Percentiles rank a stretch among this genome's conserved stretches.
Conservation (phyloP, 2,888 invertebrate genomes). For the Ellobium chinense region DNA sequence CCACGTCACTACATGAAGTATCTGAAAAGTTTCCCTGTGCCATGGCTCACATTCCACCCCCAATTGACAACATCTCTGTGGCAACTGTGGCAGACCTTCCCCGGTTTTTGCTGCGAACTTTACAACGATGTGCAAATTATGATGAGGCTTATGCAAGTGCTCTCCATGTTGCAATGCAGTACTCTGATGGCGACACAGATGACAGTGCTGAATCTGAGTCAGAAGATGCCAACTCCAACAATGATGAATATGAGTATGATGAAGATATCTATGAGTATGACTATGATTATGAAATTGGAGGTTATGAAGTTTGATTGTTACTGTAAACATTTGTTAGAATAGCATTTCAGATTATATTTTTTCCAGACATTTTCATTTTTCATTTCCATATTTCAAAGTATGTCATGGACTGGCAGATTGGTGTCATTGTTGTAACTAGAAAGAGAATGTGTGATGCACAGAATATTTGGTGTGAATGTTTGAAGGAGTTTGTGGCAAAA, state of each 20-base stretch:
- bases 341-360: too few relatives aligned
- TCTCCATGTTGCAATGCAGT: slow-evolving; percentile 68
- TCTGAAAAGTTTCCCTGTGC: slow-evolving; percentile 65
- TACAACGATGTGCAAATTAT: slow-evolving; percentile 65
- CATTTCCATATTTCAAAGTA: too few relatives aligned
- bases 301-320: slow-evolving; percentile 62
- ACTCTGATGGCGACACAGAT: slow-evolving; percentile 71
- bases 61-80: slow-evolving; percentile 74
- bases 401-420: too few relatives aligned
- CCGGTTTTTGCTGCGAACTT: slow-evolving; percentile 54
- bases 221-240: slow-evolving; percentile 72
- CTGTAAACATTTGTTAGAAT: not conserved
- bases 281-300: slow-evolving; percentile 64
- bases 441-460: too few relatives aligned
- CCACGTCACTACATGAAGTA: slow-evolving; percentile 71
- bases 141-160: slow-evolving; percentile 72
- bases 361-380: too few relatives aligned
- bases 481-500: too few relatives aligned
- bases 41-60: slow-evolving; percentile 72
- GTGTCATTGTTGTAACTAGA: too few relatives aligned
- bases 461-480: too few relatives aligned
- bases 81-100: slow-evolving; percentile 66
- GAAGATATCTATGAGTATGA: slow-evolving; percentile 76
- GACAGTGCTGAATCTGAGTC: slow-evolving; percentile 71
- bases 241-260: slow-evolving; percentile 75